Conservation (phyloP, 2,797 vertebrate species). For the Prionace glauca region DNA sequence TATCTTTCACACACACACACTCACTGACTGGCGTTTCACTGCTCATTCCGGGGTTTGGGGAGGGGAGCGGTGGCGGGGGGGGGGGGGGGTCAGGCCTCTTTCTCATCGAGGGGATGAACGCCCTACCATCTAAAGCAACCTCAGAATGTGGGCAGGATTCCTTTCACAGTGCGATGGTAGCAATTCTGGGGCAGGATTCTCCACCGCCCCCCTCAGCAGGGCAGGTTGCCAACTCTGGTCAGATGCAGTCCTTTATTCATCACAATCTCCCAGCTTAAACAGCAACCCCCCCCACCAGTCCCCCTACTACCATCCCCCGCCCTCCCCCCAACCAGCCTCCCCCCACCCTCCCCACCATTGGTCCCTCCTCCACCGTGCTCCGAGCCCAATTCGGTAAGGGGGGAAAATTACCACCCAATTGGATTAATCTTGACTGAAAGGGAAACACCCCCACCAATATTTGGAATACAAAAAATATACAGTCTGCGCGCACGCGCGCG, state of each 20-base stretch:
- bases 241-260: background rate
- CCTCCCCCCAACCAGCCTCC: too few species aligned
- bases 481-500: background rate
- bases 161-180: background rate
- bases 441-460: background rate
- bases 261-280: too few species aligned
- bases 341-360: background rate
- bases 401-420: background rate
- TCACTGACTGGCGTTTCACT: background rate
- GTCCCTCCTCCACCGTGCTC: background rate
- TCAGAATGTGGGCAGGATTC: background rate
- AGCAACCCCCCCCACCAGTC: too few species aligned
- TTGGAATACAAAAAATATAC: background rate
- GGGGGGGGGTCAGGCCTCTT: background rate
- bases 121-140: too few species aligned
- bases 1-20: background rate
- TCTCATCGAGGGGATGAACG: too few species aligned
- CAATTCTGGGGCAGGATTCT: background rate
- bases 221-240: background rate
- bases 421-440: background rate
- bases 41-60: background rate
- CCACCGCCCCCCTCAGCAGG: background rate
- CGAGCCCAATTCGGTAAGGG: background rate
- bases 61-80: too few species aligned
- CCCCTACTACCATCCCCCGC: too few species aligned